phyloP scores from a whole-genome alignment of 2,797 vertebrate species.

The Myiotriccus ornatus region DNA sequence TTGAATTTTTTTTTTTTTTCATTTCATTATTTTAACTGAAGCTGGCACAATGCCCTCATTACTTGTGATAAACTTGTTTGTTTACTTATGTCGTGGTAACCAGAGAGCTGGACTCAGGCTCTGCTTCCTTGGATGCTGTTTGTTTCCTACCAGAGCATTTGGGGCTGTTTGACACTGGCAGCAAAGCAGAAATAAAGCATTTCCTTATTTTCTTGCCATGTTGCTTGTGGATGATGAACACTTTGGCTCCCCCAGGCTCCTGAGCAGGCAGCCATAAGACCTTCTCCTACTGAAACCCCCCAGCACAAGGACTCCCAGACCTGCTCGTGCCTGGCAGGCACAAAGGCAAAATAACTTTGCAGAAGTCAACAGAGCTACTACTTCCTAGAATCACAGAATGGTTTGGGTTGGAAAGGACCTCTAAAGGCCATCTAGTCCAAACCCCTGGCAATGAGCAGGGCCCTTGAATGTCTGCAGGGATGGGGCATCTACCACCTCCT shows the following conservation, averaged over 20 bases:
- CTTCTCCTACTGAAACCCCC: not conserved
- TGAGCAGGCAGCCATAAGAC: not conserved
- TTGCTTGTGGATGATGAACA: not conserved
- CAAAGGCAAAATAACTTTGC: not conserved
- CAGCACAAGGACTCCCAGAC: rapidly evolving
- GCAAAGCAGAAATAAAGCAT: not conserved
- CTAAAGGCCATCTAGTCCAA: not conserved
- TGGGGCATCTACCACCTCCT: not conserved
- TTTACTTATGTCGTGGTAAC: not conserved
- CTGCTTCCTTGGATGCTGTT: not conserved
- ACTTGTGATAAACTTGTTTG: conserved; percentile 40
- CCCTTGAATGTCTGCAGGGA: not conserved
- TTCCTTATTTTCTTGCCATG: not conserved
- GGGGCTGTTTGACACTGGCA: not conserved
- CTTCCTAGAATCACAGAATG: not conserved
- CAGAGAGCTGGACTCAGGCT: not conserved
- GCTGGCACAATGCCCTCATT: conserved; percentile 13
- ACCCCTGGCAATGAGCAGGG: not conserved
- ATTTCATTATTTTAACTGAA: conserved; percentile 37
- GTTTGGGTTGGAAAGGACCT: not conserved
- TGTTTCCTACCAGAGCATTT: not conserved
- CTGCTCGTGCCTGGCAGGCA: not conserved
- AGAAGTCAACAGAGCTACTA: not conserved
- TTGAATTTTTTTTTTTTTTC: not conserved
- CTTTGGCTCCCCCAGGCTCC: not conserved